Evolutionary conservation across 1,140 invertebrate genomes (phyloP).

Genomic region (Apocrypta bakeri): DNA sequence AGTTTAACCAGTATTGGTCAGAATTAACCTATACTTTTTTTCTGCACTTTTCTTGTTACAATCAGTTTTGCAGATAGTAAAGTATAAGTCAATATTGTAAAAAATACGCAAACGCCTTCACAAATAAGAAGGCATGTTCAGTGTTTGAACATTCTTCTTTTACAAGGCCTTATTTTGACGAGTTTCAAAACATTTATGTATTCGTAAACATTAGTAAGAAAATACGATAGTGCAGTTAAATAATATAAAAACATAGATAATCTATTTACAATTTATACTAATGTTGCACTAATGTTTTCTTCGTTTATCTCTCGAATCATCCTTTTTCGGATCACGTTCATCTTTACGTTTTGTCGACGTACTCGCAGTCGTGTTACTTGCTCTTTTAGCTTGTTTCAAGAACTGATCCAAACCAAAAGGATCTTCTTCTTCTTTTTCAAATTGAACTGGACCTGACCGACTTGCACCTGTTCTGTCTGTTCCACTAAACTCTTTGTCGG

Average conservation of each 20-base stretch:
- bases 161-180: not conserved
- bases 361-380: constrained; percentile 75
- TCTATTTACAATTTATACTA: not conserved
- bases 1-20: no score
- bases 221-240: not conserved
- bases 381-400: constrained; percentile 96
- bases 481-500: constrained; percentile 97
- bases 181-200: no score
- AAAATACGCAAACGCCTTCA: not conserved
- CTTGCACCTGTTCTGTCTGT: constrained; percentile 81
- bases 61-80: not conserved
- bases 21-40: no score
- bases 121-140: not conserved
- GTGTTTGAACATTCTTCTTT: not conserved
- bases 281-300: constrained; percentile 34
- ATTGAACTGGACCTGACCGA: constrained; percentile 96
- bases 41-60: no score
- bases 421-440: constrained; percentile 95
- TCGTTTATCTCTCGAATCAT: constrained; percentile 57
- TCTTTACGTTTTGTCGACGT: constrained; percentile 68
- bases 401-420: constrained; percentile 98
- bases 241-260: no score
- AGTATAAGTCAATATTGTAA: no score
- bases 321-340: constrained; percentile 66
- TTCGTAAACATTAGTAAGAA: no score